Conservation (phyloP, 1,140 invertebrate species). For the Zaprionus nigranus region DNA sequence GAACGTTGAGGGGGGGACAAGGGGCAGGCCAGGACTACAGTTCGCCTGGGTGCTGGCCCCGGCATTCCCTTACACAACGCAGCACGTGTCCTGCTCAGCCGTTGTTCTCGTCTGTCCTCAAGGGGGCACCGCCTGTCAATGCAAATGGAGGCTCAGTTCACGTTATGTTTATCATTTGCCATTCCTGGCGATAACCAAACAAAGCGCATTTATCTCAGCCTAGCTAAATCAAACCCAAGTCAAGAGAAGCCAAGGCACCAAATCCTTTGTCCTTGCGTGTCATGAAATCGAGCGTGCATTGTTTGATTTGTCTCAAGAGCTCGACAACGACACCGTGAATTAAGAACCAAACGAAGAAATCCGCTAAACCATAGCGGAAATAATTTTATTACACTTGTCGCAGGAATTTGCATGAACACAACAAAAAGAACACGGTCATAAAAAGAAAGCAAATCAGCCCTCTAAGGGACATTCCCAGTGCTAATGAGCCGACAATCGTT, state of each 20-base stretch:
- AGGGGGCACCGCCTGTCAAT: slow-evolving; percentile 45
- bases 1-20: too few species aligned
- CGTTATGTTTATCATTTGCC: slow-evolving; percentile 72
- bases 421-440: slow-evolving; percentile 50
- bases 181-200: slow-evolving; percentile 60
- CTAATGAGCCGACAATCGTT: slow-evolving; percentile 49
- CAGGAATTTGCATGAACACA: slow-evolving; percentile 70
- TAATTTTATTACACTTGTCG: slow-evolving; percentile 70
- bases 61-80: slow-evolving; percentile 66
- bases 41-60: slow-evolving; percentile 36
- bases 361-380: slow-evolving; percentile 69
- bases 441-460: slow-evolving; percentile 58
- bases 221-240: slow-evolving; percentile 67
- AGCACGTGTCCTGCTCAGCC: slow-evolving; percentile 41
- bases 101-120: slow-evolving; percentile 9
- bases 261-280: slow-evolving; percentile 53
- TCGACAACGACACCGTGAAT: slow-evolving; percentile 18
- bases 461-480: slow-evolving; percentile 48
- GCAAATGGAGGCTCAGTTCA: slow-evolving; percentile 35
- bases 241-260: not conserved
- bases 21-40: too few species aligned
- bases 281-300: slow-evolving; percentile 54
- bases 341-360: slow-evolving; percentile 37
- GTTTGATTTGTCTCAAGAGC: slow-evolving; percentile 38
- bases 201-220: slow-evolving; percentile 73